phyloP scores from a whole-genome alignment of 2,113 vertebrate species.

The Sinocyclocheilus rhinocerous region DNA sequence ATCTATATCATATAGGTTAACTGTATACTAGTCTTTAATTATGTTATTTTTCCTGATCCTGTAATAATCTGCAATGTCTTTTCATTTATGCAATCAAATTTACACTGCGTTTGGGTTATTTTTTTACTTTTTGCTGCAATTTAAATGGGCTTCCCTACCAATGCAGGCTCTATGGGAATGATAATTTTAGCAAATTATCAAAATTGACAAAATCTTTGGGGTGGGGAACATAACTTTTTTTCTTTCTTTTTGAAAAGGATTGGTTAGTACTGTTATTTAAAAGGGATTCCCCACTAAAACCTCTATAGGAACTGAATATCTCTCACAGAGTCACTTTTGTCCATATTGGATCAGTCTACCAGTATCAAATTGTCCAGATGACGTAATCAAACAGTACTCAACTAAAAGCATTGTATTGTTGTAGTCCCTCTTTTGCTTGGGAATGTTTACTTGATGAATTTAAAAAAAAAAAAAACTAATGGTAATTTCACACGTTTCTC shows the following conservation, averaged over 20 bases:
- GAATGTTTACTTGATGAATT: background rate
- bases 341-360: background rate
- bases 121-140: background rate
- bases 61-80: background rate
- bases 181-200: background rate
- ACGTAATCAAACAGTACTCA: background rate
- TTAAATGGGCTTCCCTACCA: background rate
- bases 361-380: conserved; percentile 2
- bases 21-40: background rate
- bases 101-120: background rate
- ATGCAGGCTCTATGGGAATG: background rate
- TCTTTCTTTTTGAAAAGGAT: background rate
- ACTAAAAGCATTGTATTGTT: background rate
- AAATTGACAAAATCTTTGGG: background rate
- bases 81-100: background rate
- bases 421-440: background rate
- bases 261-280: background rate
- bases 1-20: background rate
- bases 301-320: background rate
- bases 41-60: background rate
- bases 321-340: background rate
- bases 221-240: background rate
- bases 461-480: background rate
- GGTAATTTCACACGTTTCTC: background rate
- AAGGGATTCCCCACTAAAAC: background rate